These are phyloP conservation scores for Enteromius fasciolatus DNA, from an alignment of 2,797 vertebrate species.

Conservation along the genomic window DNA sequence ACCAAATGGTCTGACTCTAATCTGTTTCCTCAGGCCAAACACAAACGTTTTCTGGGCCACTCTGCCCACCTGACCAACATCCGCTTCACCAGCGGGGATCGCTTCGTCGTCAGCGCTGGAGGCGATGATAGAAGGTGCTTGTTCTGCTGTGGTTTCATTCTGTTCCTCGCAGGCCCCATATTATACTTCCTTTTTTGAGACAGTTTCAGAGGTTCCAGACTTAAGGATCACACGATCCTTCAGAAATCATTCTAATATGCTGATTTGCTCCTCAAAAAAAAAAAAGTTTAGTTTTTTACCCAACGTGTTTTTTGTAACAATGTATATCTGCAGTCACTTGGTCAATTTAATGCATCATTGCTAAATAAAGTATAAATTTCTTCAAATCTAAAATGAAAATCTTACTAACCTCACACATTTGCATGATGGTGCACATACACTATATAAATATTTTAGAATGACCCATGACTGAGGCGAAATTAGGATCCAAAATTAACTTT, in stretches of 20 bases:
- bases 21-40: slow-evolving; percentile 86
- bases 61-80: slow-evolving; percentile 95
- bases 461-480: not conserved
- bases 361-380: not conserved
- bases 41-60: slow-evolving; percentile 96
- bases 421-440: not conserved
- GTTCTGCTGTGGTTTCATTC: not conserved
- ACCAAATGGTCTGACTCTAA: slow-evolving; percentile 9
- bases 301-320: too few species aligned
- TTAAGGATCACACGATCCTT: not conserved
- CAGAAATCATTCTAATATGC: not conserved
- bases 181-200: not conserved
- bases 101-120: slow-evolving; percentile 90
- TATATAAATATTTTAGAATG: not conserved
- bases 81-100: slow-evolving; percentile 92
- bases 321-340: too few species aligned
- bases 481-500: not conserved
- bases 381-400: not conserved
- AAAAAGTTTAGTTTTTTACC: not conserved
- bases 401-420: not conserved
- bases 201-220: not conserved
- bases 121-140: slow-evolving; percentile 94
- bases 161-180: not conserved
- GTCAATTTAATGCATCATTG: not conserved
- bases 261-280: too few species aligned